Evolutionary conservation across 1,140 invertebrate species (phyloP).

Genomic region (Drosophila rhopaloa): DNA sequence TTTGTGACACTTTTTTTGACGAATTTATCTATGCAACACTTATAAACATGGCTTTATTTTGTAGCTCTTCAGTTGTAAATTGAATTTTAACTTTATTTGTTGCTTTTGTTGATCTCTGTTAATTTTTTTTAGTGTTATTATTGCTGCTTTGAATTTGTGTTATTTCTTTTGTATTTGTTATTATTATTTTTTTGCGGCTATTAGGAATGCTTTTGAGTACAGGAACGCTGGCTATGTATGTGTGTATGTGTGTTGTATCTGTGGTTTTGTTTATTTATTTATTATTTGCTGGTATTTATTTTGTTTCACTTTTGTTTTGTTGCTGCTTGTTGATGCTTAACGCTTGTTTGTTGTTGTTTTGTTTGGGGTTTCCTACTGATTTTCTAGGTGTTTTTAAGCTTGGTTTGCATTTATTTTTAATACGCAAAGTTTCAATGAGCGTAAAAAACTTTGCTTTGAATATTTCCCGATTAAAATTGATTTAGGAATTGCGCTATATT

Average conservation of each 20-base stretch:
- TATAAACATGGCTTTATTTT: constrained; percentile 38
- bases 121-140: constrained; percentile 32
- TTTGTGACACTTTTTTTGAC: constrained; percentile 34
- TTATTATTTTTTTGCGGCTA: constrained; percentile 43
- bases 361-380: not conserved
- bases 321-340: constrained; percentile 21
- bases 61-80: constrained; percentile 35
- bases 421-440: constrained; percentile 63
- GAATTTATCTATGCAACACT: constrained; percentile 69
- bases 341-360: constrained; percentile 3
- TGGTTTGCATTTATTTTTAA: constrained; percentile 33
- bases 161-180: constrained; percentile 21
- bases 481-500: too few species aligned
- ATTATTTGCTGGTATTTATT: constrained; percentile 39
- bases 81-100: constrained; percentile 27
- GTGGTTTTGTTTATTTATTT: constrained; percentile 33
- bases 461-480: too few species aligned
- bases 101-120: constrained; percentile 32
- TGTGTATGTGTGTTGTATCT: constrained; percentile 36
- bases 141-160: constrained; percentile 21
- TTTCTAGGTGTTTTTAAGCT: constrained; percentile 2
- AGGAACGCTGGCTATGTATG: constrained; percentile 73
- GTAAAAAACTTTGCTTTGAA: not conserved
- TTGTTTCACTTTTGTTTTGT: constrained; percentile 29
- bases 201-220: constrained; percentile 80